These are phyloP conservation scores for Seriola rivoliana DNA, from an alignment of 2,113 vertebrate genomes.

Conservation along the genomic window DNA sequence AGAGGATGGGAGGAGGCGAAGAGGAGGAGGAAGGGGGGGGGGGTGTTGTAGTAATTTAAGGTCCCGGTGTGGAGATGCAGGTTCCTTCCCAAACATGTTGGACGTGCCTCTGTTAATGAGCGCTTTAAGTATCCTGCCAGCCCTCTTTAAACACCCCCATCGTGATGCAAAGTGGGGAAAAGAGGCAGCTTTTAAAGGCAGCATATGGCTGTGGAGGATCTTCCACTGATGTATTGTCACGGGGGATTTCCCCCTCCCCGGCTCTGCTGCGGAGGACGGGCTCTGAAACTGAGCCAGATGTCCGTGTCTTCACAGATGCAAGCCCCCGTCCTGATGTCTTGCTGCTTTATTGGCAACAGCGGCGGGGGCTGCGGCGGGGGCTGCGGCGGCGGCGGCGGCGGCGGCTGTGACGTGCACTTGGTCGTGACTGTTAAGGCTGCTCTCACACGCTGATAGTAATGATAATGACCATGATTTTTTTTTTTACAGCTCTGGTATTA, in stretches of 20 bases:
- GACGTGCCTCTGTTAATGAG: constrained; percentile 79
- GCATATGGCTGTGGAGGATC: constrained; percentile 78
- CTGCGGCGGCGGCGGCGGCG: too few species aligned
- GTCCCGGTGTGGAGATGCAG: constrained; percentile 42
- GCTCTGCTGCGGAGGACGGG: constrained; percentile 48
- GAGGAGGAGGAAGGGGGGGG: neutral
- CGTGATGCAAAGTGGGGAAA: constrained; percentile 66
- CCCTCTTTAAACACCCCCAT: constrained; percentile 68
- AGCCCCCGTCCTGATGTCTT: constrained; percentile 55
- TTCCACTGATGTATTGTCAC: constrained; percentile 74
- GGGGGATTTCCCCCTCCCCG: constrained; percentile 49
- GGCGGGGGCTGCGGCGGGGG: neutral
- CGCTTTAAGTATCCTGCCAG: constrained; percentile 52
- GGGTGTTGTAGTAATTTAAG: constrained; percentile 45
- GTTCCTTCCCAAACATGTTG: constrained; percentile 69
- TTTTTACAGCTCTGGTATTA: constrained; percentile 64
- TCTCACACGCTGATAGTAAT: constrained; percentile 42
- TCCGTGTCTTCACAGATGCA: constrained; percentile 62
- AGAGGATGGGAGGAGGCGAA: neutral
- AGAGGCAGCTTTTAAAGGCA: constrained; percentile 74
- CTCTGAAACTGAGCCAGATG: constrained; percentile 80
- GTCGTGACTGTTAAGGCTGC: constrained; percentile 58
- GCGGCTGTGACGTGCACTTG: constrained; percentile 16
- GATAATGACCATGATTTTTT: constrained; percentile 50
- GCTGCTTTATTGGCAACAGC: constrained; percentile 69